Conservation (phyloP, 2,888 invertebrate genomes). For the Meliscaeva auricollis region DNA sequence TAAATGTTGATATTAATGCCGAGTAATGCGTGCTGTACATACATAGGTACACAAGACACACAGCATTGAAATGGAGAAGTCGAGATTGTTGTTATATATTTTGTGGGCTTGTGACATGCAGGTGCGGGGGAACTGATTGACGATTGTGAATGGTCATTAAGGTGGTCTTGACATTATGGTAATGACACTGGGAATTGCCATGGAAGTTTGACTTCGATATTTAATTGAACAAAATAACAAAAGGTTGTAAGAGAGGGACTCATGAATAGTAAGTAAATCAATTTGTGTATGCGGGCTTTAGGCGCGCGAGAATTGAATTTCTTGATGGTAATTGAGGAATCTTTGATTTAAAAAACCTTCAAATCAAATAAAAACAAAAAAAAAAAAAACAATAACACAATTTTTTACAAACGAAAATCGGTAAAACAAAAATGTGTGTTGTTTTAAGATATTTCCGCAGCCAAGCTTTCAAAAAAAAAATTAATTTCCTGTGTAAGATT, state of each 20-base stretch:
- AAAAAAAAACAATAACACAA: too few relatives aligned
- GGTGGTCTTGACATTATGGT: constrained; percentile 63
- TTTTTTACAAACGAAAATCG: too few relatives aligned
- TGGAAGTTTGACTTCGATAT: constrained; percentile 13
- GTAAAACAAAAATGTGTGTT: too few relatives aligned
- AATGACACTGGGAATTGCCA: constrained; percentile 59
- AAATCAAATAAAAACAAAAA: too few relatives aligned
- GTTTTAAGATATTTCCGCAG: too few relatives aligned
- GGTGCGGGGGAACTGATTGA: constrained; percentile 42
- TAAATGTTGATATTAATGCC: constrained; percentile 47
- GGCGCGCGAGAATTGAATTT: background rate
- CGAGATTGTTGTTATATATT: constrained; percentile 49
- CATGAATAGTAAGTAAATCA: background rate
- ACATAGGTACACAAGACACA: constrained; percentile 4
- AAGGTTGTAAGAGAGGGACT: background rate
- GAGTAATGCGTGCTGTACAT: constrained; percentile 29
- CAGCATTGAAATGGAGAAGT: constrained; percentile 51
- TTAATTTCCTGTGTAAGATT: too few relatives aligned
- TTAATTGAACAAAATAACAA: constrained; percentile 11
- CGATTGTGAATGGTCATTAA: constrained; percentile 55
- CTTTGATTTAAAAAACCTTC: too few relatives aligned
- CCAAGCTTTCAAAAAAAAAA: too few relatives aligned
- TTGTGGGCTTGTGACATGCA: too few relatives aligned
- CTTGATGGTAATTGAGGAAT: background rate
- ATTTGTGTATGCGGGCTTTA: background rate